phyloP scores from a whole-genome alignment of 2,113 vertebrate species.

The Phaethornis superciliosus region DNA sequence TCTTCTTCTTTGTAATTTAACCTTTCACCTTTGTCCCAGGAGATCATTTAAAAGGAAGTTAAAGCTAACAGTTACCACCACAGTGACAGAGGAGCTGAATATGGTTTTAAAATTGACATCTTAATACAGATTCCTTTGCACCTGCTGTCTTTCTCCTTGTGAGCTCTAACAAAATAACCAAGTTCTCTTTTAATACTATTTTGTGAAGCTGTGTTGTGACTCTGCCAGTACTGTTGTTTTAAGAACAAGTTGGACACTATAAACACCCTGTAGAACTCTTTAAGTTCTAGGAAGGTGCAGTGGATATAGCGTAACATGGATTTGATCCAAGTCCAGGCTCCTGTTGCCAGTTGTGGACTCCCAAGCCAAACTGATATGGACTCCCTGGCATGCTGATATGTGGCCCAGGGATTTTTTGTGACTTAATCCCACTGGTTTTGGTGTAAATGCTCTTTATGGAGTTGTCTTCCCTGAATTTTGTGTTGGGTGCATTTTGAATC shows the following conservation, averaged over 20 bases:
- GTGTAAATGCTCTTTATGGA: background rate
- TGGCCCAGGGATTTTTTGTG: background rate
- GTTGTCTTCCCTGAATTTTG: background rate
- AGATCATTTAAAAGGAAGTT: background rate
- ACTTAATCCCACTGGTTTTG: background rate
- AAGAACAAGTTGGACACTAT: background rate
- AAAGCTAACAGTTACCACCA: background rate
- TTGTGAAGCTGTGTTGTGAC: background rate
- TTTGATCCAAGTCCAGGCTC: background rate
- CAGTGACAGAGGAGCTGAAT: background rate
- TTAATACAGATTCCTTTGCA: background rate
- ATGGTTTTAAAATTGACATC: background rate
- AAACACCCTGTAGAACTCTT: background rate
- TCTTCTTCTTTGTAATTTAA: background rate
- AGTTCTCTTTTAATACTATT: background rate
- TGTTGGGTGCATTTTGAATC: background rate
- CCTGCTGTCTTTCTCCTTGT: background rate
- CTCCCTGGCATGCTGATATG: background rate
- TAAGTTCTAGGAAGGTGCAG: background rate
- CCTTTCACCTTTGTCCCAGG: background rate
- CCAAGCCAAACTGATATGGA: background rate
- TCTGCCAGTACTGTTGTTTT: background rate
- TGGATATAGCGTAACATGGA: background rate
- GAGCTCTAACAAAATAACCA: background rate
- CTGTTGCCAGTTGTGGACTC: background rate